Percentiles rank a stretch among this genome's conserved stretches.
phyloP scores from a whole-genome alignment of 37 sponge, comb jelly and placozoan species.

The Lycopodina hypogea region DNA sequence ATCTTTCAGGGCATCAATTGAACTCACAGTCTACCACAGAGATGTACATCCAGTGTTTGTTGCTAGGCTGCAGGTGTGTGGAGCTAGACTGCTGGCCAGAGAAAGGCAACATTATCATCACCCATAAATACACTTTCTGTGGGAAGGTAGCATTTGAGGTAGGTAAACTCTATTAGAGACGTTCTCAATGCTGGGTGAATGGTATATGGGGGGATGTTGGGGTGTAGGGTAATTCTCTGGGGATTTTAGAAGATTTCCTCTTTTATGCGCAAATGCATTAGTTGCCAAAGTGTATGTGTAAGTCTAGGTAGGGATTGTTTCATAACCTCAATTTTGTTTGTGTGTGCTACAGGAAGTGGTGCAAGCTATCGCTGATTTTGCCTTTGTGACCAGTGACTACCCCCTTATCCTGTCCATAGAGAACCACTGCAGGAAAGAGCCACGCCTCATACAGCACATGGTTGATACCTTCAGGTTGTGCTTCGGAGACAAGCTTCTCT shows the following conservation, averaged over 20 bases:
- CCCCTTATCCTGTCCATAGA: constrained; percentile 91
- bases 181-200: not conserved
- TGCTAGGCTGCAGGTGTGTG: constrained; percentile 80
- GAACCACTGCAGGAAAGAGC: constrained; percentile 67
- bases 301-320: too few relatives aligned
- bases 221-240: too few relatives aligned
- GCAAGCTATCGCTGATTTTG: constrained; percentile 79
- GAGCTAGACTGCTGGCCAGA: constrained; percentile 90
- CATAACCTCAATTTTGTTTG: not conserved
- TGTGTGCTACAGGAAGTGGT: constrained; percentile 59
- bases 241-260: too few relatives aligned
- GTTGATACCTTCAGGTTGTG: constrained; percentile 47
- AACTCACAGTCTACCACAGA: constrained; percentile 55
- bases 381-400: constrained; percentile 83
- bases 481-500: constrained; percentile 73
- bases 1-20: constrained; percentile 68
- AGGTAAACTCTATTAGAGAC: not conserved
- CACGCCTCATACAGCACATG: constrained; percentile 66
- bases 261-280: too few relatives aligned
- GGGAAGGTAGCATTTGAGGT: constrained; percentile 68
- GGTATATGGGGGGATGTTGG: not conserved
- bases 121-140: constrained; percentile 76
- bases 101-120: constrained; percentile 74
- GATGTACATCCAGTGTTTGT: constrained; percentile 77
- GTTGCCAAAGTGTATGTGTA: too few relatives aligned